A percentile compares a stretch with the other conserved stretches of the same genome.
Evolutionary conservation across 2,113 vertebrate genomes (phyloP).

Genomic region (Rynchops niger): DNA sequence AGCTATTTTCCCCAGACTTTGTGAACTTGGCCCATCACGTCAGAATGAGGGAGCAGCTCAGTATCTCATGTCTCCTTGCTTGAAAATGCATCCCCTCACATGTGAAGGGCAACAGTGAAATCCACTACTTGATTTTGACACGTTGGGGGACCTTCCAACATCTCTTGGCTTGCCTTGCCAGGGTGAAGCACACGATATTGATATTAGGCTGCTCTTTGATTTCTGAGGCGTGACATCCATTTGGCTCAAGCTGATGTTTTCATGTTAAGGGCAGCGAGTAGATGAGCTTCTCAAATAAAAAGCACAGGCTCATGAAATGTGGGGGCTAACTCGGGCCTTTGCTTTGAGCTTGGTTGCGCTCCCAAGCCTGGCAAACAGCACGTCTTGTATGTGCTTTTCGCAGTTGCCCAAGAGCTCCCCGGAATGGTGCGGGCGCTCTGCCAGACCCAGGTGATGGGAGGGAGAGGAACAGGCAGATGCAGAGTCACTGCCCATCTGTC

Average conservation of each 20-base stretch:
- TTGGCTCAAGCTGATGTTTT: background rate
- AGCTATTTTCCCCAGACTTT: background rate
- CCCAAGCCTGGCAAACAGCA: background rate
- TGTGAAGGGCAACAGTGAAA: background rate
- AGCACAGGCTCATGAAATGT: background rate
- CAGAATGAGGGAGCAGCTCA: background rate
- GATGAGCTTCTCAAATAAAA: background rate
- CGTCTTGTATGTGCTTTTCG: background rate
- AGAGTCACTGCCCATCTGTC: background rate
- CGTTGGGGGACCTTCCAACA: background rate
- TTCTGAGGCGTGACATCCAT: background rate
- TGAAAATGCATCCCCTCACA: background rate
- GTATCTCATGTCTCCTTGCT: background rate
- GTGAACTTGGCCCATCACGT: background rate
- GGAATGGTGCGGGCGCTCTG: accelerated
- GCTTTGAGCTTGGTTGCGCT: background rate
- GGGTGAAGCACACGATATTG: background rate
- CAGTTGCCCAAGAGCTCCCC: background rate
- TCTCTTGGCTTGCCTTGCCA: background rate
- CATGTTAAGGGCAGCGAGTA: background rate
- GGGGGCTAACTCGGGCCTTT: background rate
- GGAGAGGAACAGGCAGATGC: background rate
- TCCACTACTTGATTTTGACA: background rate
- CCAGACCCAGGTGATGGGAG: background rate
- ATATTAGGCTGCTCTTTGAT: background rate